Conservation (phyloP, 2,113 vertebrate species). For the Tauraco erythrolophus region DNA sequence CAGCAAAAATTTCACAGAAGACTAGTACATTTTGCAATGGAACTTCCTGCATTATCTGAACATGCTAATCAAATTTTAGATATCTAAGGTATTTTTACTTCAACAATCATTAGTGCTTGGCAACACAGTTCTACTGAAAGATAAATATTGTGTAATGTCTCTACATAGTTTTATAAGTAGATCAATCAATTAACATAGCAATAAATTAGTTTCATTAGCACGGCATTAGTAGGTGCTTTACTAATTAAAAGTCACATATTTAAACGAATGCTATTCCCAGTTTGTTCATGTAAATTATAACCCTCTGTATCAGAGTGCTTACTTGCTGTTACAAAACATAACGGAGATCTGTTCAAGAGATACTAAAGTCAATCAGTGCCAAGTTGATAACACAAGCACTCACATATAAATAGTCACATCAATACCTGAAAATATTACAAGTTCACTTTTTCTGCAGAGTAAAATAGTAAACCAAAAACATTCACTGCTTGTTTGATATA, state of each 20-base stretch:
- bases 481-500: background rate
- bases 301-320: background rate
- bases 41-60: background rate
- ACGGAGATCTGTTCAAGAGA: background rate
- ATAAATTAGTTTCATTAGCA: conserved; percentile 59
- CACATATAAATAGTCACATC: too few species aligned
- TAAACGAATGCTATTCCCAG: conserved; percentile 20
- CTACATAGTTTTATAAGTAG: background rate
- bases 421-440: too few species aligned
- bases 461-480: background rate
- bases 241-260: conserved; percentile 41
- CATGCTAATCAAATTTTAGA: background rate
- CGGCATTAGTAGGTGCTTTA: conserved; percentile 26
- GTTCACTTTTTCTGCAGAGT: background rate
- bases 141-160: conserved; percentile 47
- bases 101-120: conserved; percentile 40
- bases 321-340: background rate
- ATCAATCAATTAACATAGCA: conserved; percentile 34
- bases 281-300: background rate
- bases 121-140: conserved; percentile 2
- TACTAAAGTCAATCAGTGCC: background rate
- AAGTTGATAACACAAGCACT: background rate
- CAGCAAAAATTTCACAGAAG: background rate
- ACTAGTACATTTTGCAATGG: background rate
- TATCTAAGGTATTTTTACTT: conserved; percentile 12